Evolutionary conservation across 2,888 invertebrate genomes (phyloP).

Genomic region (Ochropacha duplaris): DNA sequence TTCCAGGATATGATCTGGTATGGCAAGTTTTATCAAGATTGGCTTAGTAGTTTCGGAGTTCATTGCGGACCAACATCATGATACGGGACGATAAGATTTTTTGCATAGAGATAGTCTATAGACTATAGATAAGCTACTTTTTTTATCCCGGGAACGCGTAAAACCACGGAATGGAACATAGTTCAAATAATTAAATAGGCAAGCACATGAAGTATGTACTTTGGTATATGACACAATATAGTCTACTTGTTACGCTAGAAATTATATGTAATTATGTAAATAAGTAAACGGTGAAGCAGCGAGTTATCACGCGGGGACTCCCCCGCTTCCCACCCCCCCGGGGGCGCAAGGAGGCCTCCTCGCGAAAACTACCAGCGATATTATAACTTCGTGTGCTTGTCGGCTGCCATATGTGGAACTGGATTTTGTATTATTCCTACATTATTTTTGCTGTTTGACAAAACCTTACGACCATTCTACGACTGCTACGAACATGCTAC

Average conservation of each 20-base stretch:
- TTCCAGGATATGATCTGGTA: too few relatives aligned
- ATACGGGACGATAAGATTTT: too few relatives aligned
- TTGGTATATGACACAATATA: neutral
- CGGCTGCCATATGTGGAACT: slow-evolving; percentile 36
- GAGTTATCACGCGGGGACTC: slow-evolving; percentile 51
- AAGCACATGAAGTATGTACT: neutral
- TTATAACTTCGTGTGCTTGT: slow-evolving; percentile 70
- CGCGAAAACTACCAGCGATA: slow-evolving; percentile 76
- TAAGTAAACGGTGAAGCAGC: slow-evolving; percentile 67
- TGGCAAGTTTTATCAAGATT: too few relatives aligned
- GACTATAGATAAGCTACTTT: too few relatives aligned
- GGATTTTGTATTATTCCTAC: slow-evolving; percentile 19
- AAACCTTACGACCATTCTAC: too few relatives aligned
- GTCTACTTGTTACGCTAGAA: slow-evolving; percentile 32
- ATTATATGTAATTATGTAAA: slow-evolving; percentile 77
- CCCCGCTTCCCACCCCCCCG: slow-evolving; percentile 26
- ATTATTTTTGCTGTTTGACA: too few relatives aligned
- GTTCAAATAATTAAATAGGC: neutral
- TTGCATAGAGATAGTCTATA: too few relatives aligned
- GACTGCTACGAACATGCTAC: too few relatives aligned
- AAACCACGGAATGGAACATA: too few relatives aligned
- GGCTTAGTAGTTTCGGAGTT: too few relatives aligned
- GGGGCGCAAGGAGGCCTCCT: slow-evolving; percentile 26
- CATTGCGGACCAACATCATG: too few relatives aligned
- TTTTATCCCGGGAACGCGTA: too few relatives aligned